phyloP scores from a whole-genome alignment of 1,140 invertebrate species.

The Tribolium madens region DNA sequence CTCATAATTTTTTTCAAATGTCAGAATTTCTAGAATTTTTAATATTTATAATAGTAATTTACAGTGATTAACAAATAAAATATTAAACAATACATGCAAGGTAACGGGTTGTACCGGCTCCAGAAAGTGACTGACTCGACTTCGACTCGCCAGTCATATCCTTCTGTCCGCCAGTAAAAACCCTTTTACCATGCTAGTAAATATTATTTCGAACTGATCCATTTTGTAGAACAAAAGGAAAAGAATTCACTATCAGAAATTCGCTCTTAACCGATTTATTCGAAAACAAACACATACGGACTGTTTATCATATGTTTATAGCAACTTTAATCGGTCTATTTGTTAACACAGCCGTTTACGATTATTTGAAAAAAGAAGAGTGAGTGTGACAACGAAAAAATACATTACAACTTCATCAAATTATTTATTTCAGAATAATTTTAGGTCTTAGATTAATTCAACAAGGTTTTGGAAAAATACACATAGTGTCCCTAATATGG shows the following conservation, averaged over 20 bases:
- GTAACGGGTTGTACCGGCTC: no score
- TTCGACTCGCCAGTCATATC: no score
- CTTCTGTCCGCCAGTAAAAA: no score
- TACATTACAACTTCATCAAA: background rate
- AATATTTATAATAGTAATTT: no score
- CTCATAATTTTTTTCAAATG: no score
- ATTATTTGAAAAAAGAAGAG: slow-evolving; percentile 24
- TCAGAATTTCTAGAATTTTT: no score
- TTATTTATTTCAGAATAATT: background rate
- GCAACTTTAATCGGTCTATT: slow-evolving; percentile 12
- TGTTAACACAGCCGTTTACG: slow-evolving; percentile 5
- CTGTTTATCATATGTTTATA: slow-evolving; percentile 28
- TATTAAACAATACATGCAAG: no score
- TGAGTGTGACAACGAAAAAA: background rate
- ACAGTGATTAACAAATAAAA: no score
- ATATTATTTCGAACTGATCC: no score
- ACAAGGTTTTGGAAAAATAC: slow-evolving; percentile 10
- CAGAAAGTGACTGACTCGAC: no score
- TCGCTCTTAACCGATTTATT: slow-evolving; percentile 27
- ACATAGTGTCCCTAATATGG: slow-evolving; percentile 2
- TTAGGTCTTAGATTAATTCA: background rate
- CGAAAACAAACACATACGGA: slow-evolving; percentile 23
- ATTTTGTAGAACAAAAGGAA: background rate
- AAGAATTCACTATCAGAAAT: background rate
- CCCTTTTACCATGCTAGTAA: no score